Conservation (phyloP, 2,797 vertebrate species). For the Hydrophis major region DNA sequence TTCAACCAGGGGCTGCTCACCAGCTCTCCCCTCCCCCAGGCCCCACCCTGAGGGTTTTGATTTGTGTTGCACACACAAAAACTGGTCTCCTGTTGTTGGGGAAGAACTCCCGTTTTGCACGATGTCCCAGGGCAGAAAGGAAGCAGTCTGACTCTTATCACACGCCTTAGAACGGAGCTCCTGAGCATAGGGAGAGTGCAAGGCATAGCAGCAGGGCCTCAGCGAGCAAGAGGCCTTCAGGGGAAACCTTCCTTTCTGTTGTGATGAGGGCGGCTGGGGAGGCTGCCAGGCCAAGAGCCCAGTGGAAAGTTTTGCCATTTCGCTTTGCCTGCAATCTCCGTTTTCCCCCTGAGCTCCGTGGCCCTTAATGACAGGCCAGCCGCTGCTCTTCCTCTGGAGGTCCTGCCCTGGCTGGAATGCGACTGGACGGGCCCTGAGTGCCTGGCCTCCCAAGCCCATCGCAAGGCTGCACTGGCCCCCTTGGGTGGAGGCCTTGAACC, state of each 20-base stretch:
- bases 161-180: background rate
- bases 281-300: background rate
- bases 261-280: background rate
- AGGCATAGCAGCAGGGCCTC: background rate
- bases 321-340: background rate
- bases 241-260: background rate
- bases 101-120: background rate
- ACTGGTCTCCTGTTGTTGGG: background rate
- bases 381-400: fast-evolving
- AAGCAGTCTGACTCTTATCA: background rate
- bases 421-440: background rate
- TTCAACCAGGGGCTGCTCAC: background rate
- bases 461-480: fast-evolving
- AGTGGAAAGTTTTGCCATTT: background rate
- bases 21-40: too few species aligned
- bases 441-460: background rate
- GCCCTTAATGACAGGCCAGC: background rate
- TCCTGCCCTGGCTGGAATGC: background rate
- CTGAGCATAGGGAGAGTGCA: background rate
- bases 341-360: background rate
- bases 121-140: background rate
- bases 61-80: background rate
- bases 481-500: background rate
- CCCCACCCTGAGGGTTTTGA: background rate
- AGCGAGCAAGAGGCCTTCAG: fast-evolving